A percentile compares a stretch with the other conserved stretches of the same genome.
These are phyloP conservation scores for Pasiphila rectangulata DNA, from an alignment of 2,888 invertebrate genomes.

Conservation along the genomic window DNA sequence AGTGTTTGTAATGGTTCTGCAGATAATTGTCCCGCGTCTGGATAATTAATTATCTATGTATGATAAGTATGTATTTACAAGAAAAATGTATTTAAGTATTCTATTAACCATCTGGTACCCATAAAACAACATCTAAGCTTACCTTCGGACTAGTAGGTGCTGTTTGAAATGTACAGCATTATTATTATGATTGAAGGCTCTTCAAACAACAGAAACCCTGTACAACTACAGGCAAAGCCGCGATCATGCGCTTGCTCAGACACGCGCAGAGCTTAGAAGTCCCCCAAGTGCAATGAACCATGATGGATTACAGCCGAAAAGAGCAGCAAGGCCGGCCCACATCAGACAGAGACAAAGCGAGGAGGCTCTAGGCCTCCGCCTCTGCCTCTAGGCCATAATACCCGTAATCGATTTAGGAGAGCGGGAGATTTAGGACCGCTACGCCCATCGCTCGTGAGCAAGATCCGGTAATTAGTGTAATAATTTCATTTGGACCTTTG, in stretches of 20 bases:
- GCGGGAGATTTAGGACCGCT: conserved; percentile 67
- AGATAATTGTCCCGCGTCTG: no score
- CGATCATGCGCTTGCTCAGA: conserved; percentile 21
- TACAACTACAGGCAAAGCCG: no score
- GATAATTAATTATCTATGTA: no score
- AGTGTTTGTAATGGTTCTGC: no score
- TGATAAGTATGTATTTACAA: no score
- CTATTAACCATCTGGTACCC: no score
- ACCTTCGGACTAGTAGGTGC: no score
- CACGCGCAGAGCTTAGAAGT: conserved; percentile 43
- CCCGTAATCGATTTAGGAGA: conserved; percentile 74
- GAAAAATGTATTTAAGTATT: no score
- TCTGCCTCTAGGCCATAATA: conserved; percentile 46
- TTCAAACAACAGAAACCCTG: no score
- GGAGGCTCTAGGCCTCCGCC: conserved; percentile 60
- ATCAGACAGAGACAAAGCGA: conserved; percentile 74
- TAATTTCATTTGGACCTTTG: conserved; percentile 67
- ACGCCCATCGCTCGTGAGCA: conserved; percentile 66
- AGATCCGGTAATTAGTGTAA: conserved; percentile 75
- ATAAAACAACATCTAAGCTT: no score
- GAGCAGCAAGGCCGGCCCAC: conserved; percentile 65
- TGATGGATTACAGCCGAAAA: conserved; percentile 68
- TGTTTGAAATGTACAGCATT: no score
- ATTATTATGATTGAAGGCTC: no score
- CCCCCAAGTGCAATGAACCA: conserved; percentile 67